Evolutionary conservation across 2,113 vertebrate species (phyloP).

Genomic region (Sclerurus mexicanus): DNA sequence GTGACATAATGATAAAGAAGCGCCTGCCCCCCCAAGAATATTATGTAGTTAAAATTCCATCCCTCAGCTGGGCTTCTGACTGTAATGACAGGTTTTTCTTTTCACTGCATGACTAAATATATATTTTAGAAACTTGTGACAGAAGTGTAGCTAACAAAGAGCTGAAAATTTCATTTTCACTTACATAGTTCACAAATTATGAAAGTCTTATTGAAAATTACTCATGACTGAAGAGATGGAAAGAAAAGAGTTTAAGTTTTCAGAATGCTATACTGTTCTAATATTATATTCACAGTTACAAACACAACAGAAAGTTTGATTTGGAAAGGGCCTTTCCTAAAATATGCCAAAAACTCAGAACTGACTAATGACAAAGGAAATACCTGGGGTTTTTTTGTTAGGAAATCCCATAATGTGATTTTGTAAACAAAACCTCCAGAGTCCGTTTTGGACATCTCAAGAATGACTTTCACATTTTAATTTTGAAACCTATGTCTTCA

Average conservation of each 20-base stretch:
- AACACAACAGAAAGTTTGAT: background rate
- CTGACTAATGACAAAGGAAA: background rate
- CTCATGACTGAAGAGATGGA: background rate
- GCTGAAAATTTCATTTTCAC: background rate
- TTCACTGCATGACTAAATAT: background rate
- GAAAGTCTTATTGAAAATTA: background rate
- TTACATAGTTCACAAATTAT: background rate
- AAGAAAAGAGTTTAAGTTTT: background rate
- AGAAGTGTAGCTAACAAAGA: background rate
- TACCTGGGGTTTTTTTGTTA: background rate
- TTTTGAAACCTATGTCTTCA: background rate
- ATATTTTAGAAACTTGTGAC: background rate
- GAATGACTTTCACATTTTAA: background rate
- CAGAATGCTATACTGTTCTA: background rate
- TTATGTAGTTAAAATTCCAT: background rate
- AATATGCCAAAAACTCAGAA: background rate
- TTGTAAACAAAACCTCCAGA: background rate
- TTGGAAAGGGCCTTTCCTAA: background rate
- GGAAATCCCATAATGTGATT: background rate
- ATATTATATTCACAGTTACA: background rate
- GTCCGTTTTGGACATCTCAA: background rate
- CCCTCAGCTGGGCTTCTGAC: background rate
- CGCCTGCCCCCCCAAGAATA: background rate
- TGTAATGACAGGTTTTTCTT: background rate
- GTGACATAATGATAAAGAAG: background rate